phyloP scores from a whole-genome alignment of 1,140 invertebrate genomes.

The Paramacrobiotus metropolitanus region DNA sequence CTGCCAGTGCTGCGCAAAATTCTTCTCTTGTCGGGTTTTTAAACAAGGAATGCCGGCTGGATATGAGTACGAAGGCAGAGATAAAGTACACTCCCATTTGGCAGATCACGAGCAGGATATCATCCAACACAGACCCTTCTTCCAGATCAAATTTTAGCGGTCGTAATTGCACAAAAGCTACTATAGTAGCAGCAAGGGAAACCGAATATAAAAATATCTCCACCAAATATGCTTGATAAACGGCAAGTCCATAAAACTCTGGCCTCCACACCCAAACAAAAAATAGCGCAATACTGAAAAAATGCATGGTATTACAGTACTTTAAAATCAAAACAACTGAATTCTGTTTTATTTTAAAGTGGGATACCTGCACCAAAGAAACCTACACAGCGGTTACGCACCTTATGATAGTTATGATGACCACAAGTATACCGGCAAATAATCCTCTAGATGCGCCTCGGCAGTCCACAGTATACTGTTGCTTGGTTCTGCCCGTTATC shows the following conservation, averaged over 20 bases:
- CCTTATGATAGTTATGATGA: constrained; percentile 12
- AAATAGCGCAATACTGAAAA: constrained; percentile 80
- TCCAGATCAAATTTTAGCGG: constrained; percentile 39
- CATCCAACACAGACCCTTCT: constrained; percentile 36
- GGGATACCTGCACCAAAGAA: background rate
- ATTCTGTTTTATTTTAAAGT: no score
- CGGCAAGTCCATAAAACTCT: constrained; percentile 50
- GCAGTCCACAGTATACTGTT: background rate
- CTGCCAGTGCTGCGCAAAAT: constrained; percentile 43
- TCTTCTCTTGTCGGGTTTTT: constrained; percentile 21
- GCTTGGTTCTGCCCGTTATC: background rate
- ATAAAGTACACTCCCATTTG: constrained; percentile 83
- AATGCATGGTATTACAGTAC: no score
- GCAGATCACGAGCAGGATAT: constrained; percentile 68
- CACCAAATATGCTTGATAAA: constrained; percentile 70
- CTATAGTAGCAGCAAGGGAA: background rate
- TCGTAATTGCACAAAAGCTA: background rate
- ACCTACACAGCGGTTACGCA: no score
- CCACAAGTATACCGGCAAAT: background rate
- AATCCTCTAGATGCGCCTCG: background rate
- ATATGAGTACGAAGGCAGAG: constrained; percentile 72
- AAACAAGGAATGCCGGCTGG: constrained; percentile 35
- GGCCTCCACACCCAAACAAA: constrained; percentile 80
- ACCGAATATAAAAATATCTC: constrained; percentile 51
- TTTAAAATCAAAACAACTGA: no score